Base-by-base conservation (phyloP, 2,797 vertebrate genomes). In the Chiropotes sagulatus region DNA sequence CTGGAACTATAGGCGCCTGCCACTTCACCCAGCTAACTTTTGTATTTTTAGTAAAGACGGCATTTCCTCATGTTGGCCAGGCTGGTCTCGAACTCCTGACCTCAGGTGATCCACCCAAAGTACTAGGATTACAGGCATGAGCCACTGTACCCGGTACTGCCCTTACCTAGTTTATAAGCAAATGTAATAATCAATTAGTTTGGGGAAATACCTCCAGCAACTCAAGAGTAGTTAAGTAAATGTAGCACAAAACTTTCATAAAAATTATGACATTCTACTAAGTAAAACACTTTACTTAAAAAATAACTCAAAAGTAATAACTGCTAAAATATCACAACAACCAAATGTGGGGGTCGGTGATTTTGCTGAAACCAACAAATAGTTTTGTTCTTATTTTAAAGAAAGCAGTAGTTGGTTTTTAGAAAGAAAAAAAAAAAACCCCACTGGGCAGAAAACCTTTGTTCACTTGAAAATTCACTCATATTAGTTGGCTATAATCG, bases 141-240 rank as follows among this genome's bases (percentile, higher is more conserved):
- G 64, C 64, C 64, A 67, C 64, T n/a, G 33, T 1, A 8, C 33
- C 64, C n/a, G 33, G 64, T 15, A 7, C n/a, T 76, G 50, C 6
- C n/a, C 11, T 52, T 87, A 90, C 1, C 44, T 82, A 82, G 46
- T 94, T 89, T 82, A 70, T 67, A 61, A 86, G 41, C 24, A 90
- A 93, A 87, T 93, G 0, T 90, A 44, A 89, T 81, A 79, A 84
- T 28, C 26, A 57, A 80, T n/a, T 41, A 76, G 20, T 80, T 48
- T 92, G 73, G 33, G n/a, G 7, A 91, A 94, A 73, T 84, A 92
- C 13, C 84, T 92, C 48, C 48, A 36, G 10, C 70, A 96, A 96
- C 15, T 96, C 72, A 75, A 88, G 75, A 76, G 30, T 80, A 92
- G 52, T 26, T 78, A 72, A 70, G 75, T 24, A 36, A 39, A 84